Evolutionary conservation across 1,140 invertebrate species (phyloP).

Genomic region (Heliconius hermathena): DNA sequence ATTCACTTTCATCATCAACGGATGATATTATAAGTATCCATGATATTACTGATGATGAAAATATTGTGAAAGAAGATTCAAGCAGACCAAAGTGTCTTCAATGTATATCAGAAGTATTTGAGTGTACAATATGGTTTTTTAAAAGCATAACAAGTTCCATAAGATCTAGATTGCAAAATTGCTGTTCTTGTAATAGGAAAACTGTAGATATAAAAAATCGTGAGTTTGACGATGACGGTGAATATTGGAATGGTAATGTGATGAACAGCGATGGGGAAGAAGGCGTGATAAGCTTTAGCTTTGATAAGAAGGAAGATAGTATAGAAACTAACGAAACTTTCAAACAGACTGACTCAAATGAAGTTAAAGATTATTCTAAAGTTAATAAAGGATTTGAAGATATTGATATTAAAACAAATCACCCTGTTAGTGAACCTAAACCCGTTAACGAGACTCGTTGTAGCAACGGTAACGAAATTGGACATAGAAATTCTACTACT

Average conservation of each 20-base stretch:
- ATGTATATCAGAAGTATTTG: slow-evolving; percentile 2
- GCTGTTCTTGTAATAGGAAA: not conserved
- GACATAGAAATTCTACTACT: not conserved
- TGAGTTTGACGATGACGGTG: not conserved
- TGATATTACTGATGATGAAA: not conserved
- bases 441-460: not conserved
- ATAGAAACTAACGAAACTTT: not conserved
- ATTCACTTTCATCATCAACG: not conserved
- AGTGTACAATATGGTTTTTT: not conserved
- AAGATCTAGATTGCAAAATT: not conserved
- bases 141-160: not conserved
- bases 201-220: not conserved
- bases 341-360: not conserved
- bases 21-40: slow-evolving; percentile 4
- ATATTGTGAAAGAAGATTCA: not conserved
- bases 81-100: not conserved
- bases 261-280: not conserved
- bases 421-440: not conserved
- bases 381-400: not conserved
- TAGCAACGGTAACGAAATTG: not conserved
- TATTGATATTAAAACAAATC: not conserved
- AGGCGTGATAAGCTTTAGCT: not conserved
- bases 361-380: not conserved
- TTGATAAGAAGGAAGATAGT: not conserved
- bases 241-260: slow-evolving; percentile 8